Evolutionary conservation across 2,113 vertebrate genomes (phyloP).

Genomic region (Aptenodytes patagonicus): DNA sequence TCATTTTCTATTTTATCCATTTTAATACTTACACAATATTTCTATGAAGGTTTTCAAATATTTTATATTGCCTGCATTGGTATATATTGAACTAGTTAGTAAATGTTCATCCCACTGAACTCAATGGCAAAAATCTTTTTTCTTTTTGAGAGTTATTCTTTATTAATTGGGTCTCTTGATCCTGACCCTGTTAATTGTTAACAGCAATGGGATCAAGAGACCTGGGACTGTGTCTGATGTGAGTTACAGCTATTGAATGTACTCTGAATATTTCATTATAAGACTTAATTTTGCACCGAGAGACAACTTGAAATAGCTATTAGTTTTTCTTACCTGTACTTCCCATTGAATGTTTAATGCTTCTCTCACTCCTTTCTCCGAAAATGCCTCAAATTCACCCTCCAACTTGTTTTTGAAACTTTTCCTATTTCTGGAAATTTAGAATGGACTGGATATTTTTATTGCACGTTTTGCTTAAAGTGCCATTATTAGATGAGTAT

Average conservation of each 20-base stretch:
- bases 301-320: slow-evolving; percentile 9
- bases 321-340: neutral
- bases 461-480: neutral
- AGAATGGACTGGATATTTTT: neutral
- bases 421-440: neutral
- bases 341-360: neutral
- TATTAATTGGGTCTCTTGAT: slow-evolving; percentile 41
- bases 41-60: neutral
- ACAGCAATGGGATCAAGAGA: slow-evolving; percentile 22
- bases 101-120: neutral
- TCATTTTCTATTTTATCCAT: neutral
- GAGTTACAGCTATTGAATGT: slow-evolving; percentile 15
- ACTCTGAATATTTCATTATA: slow-evolving; percentile 42
- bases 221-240: neutral
- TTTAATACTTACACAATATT: slow-evolving; percentile 22
- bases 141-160: neutral
- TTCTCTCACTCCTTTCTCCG: neutral
- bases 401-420: neutral
- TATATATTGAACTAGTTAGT: neutral
- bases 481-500: neutral
- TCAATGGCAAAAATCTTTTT: neutral
- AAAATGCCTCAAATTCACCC: neutral
- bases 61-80: neutral
- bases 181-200: slow-evolving; percentile 50
- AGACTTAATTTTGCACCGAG: slow-evolving; percentile 9